Evolutionary conservation across 2,888 invertebrate species (phyloP).

Genomic region (Biston stratarius): DNA sequence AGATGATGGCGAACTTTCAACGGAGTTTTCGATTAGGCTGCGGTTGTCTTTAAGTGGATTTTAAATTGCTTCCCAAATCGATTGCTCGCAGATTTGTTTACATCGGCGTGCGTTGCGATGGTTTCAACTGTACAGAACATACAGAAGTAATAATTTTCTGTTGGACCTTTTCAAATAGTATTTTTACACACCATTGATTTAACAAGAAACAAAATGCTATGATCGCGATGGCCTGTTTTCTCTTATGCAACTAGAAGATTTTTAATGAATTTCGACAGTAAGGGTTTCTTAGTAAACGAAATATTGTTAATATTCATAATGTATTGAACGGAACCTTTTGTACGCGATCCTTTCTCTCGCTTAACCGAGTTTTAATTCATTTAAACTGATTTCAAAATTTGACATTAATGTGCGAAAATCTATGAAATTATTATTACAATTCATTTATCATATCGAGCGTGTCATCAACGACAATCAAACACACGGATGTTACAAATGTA

Average conservation of each 20-base stretch:
- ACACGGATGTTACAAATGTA: slow-evolving; percentile 13
- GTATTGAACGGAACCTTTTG: too few species aligned
- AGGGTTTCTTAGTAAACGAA: too few species aligned
- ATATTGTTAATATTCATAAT: too few species aligned
- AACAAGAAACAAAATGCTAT: too few species aligned
- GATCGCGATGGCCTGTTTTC: too few species aligned
- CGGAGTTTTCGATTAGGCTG: slow-evolving; percentile 84
- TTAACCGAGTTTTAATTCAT: background rate
- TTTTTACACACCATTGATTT: background rate
- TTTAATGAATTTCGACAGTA: too few species aligned
- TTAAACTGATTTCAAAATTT: background rate
- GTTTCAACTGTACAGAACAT: slow-evolving; percentile 1
- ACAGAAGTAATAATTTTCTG: background rate
- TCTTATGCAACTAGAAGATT: too few species aligned
- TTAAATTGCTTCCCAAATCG: slow-evolving; percentile 79
- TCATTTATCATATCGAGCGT: slow-evolving; percentile 3
- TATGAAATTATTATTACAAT: slow-evolving; percentile 3
- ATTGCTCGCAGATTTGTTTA: slow-evolving; percentile 52
- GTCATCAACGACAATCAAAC: background rate
- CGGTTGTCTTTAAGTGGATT: slow-evolving; percentile 84
- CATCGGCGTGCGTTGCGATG: slow-evolving; percentile 15
- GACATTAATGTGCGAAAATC: background rate
- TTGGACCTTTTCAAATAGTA: background rate
- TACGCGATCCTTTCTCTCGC: too few species aligned
- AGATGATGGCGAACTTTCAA: slow-evolving; percentile 68